A percentile compares a stretch with the other conserved stretches of the same genome.
Conservation (phyloP, 2,888 invertebrate genomes). For the Chelonus formosanus region DNA sequence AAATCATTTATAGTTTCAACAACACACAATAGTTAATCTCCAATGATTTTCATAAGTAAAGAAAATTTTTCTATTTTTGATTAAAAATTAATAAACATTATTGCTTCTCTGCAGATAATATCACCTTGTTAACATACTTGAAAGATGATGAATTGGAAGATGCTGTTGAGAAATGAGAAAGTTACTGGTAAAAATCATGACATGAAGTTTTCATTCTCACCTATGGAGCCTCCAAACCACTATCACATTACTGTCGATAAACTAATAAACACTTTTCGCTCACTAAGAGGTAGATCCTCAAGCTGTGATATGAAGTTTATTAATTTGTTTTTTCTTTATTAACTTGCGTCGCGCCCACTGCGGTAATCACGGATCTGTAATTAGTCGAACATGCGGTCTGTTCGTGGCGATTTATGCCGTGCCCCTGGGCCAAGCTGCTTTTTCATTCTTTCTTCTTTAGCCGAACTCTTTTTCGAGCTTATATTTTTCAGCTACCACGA, state of each 20-base stretch:
- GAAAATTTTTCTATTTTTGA: too few species aligned
- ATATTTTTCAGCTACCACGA: conserved; percentile 28
- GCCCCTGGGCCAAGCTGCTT: conserved; percentile 39
- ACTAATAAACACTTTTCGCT: conserved; percentile 55
- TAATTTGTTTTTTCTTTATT: conserved; percentile 62
- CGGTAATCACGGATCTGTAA: conserved; percentile 62
- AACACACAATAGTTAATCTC: too few species aligned
- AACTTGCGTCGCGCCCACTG: conserved; percentile 53
- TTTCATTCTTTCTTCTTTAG: conserved; percentile 23
- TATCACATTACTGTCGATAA: conserved; percentile 48
- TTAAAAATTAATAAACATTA: too few species aligned
- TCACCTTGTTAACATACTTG: too few species aligned
- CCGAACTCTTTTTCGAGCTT: conserved; percentile 4
- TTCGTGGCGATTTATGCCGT: conserved; percentile 55
- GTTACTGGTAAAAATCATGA: too few species aligned
- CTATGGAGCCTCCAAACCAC: conserved; percentile 24
- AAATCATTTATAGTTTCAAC: too few species aligned
- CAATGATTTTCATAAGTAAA: too few species aligned
- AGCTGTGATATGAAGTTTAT: conserved; percentile 57
- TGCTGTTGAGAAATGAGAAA: too few species aligned
- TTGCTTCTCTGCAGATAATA: too few species aligned
- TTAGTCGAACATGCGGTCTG: conserved; percentile 61
- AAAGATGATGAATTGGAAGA: too few species aligned
- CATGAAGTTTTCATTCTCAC: neutral
- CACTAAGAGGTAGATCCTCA: conserved; percentile 50